These are phyloP conservation scores for Anneissia japonica DNA, from an alignment of 35 echinoderm and acorn worm species.

Conservation along the genomic window DNA sequence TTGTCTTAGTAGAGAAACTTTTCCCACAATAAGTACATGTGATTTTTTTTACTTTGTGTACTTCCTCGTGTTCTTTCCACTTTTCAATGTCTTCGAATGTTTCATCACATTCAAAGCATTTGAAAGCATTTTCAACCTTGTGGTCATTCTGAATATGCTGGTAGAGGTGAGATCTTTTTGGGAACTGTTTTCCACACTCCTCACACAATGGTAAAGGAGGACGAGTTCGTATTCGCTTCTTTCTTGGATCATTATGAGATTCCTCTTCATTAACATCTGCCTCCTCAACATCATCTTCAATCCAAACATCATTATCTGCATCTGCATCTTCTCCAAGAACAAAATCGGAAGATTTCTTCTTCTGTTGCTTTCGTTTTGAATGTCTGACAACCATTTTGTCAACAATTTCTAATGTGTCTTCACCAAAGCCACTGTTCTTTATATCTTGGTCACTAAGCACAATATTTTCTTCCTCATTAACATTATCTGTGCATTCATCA, in stretches of 20 bases:
- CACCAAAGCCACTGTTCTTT: not conserved
- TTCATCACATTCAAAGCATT: not conserved
- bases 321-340: not conserved
- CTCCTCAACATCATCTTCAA: not conserved
- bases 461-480: too few relatives aligned
- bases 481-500: not conserved
- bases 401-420: not conserved
- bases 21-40: not conserved
- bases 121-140: not conserved
- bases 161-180: not conserved
- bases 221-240: not conserved
- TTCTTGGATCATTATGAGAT: not conserved
- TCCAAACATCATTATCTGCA: not conserved
- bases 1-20: not conserved
- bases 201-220: not conserved
- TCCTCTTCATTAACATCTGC: not conserved
- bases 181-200: not conserved
- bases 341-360: not conserved
- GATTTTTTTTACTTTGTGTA: not conserved
- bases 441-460: too few relatives aligned
- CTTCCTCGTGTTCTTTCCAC: not conserved
- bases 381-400: not conserved
- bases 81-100: not conserved
- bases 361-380: not conserved
- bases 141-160: not conserved